Conservation (phyloP, 2,113 vertebrate species). For the Ancistrus triradiatus region DNA sequence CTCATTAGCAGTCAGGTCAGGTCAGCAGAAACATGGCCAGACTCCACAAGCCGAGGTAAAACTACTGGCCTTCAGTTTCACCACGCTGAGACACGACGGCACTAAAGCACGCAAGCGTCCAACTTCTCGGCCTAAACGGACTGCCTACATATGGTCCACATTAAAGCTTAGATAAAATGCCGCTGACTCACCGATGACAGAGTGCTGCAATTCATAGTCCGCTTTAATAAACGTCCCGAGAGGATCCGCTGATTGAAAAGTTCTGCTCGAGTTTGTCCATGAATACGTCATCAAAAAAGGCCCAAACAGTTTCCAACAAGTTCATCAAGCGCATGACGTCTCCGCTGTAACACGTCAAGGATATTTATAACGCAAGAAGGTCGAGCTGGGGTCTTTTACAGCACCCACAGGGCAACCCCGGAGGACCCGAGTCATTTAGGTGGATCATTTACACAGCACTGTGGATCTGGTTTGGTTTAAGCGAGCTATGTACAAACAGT, state of each 20-base stretch:
- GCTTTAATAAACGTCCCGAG: neutral
- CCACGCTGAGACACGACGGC: no score
- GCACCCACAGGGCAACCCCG: neutral
- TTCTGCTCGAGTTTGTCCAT: neutral
- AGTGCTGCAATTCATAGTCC: constrained; percentile 7
- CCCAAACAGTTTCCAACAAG: neutral
- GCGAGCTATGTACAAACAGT: neutral
- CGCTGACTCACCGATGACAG: neutral
- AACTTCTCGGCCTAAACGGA: no score
- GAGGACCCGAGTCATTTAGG: neutral
- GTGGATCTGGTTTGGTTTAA: constrained; percentile 18
- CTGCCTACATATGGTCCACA: neutral
- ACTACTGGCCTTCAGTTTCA: neutral
- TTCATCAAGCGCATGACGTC: neutral
- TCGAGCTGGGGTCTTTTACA: neutral
- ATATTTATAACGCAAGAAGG: neutral
- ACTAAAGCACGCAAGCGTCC: no score
- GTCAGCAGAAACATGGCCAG: constrained; percentile 17
- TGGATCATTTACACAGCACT: constrained; percentile 12
- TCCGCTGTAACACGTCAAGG: neutral
- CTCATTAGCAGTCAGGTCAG: constrained; percentile 46
- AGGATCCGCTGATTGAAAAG: neutral
- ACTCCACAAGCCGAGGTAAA: neutral
- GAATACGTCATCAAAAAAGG: neutral
- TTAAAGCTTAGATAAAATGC: constrained; percentile 15